A percentile compares a stretch with the other conserved stretches of the same genome.
Evolutionary conservation across 2,113 vertebrate species (phyloP).

Genomic region (Sarotherodon lohbergeri): DNA sequence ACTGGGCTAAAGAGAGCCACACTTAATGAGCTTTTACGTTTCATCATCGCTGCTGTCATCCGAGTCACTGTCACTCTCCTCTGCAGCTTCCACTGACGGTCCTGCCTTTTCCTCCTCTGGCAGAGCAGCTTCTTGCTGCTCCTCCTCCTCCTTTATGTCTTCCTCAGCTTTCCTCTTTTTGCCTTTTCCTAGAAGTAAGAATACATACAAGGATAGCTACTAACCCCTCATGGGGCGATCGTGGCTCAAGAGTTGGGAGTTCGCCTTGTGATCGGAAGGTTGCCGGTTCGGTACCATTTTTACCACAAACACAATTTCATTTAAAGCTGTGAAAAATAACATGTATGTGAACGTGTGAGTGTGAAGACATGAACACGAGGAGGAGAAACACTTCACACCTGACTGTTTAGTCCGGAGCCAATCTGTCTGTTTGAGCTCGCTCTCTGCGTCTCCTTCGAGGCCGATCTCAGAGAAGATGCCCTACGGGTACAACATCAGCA

Average conservation of each 20-base stretch:
- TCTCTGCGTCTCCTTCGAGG: slow-evolving; percentile 79
- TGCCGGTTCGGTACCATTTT: too few relatives aligned
- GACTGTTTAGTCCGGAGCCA: slow-evolving; percentile 59
- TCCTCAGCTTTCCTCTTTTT: slow-evolving; percentile 61
- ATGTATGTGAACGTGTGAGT: not conserved
- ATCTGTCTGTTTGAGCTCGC: slow-evolving; percentile 83
- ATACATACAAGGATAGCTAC: not conserved
- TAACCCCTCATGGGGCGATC: not conserved
- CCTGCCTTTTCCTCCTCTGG: slow-evolving; percentile 31
- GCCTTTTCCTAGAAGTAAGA: slow-evolving; percentile 26
- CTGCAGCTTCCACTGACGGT: slow-evolving; percentile 36
- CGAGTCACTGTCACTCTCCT: slow-evolving; percentile 60
- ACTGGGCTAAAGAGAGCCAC: not conserved
- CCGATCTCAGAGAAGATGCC: slow-evolving; percentile 84
- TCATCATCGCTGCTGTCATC: slow-evolving; percentile 82
- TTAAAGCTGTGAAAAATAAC: not conserved
- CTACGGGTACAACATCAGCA: slow-evolving; percentile 50
- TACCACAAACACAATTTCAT: not conserved
- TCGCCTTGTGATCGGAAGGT: too few relatives aligned
- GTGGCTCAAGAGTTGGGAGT: too few relatives aligned
- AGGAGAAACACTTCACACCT: slow-evolving; percentile 16
- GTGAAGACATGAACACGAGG: not conserved
- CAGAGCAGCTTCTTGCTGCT: not conserved
- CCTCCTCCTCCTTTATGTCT: not conserved
- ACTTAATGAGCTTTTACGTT: slow-evolving; percentile 57